These are phyloP conservation scores for Arremon aurantiirostris DNA, from an alignment of 2,797 vertebrate genomes.

Conservation along the genomic window DNA sequence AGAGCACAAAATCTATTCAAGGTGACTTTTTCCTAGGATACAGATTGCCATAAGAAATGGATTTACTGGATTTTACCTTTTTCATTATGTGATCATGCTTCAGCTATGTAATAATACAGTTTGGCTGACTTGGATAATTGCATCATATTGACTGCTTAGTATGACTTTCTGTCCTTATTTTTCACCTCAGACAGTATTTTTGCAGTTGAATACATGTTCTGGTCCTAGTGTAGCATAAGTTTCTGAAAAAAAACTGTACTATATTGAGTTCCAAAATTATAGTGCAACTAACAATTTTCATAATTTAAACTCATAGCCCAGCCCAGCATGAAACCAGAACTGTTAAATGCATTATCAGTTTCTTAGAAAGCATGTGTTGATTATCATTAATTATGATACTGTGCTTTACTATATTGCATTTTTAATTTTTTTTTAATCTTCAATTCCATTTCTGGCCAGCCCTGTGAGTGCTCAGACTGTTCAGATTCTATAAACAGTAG, in stretches of 20 bases:
- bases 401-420: accelerated
- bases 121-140: not conserved
- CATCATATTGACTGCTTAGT: not conserved
- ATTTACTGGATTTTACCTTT: not conserved
- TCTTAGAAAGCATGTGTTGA: not conserved
- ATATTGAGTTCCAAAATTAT: not conserved
- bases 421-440: not conserved
- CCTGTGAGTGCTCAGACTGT: not conserved
- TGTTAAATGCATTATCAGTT: not conserved
- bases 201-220: not conserved
- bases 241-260: not conserved
- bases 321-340: not conserved
- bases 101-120: not conserved
- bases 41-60: not conserved
- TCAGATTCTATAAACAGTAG: not conserved
- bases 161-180: not conserved
- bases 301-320: not conserved
- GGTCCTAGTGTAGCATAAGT: not conserved
- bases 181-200: not conserved
- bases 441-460: not conserved
- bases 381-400: not conserved
- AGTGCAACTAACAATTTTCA: not conserved
- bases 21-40: not conserved
- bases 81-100: not conserved
- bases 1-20: not conserved